phyloP scores from a whole-genome alignment of 2,888 invertebrate genomes.

The Andrena trimmerana region DNA sequence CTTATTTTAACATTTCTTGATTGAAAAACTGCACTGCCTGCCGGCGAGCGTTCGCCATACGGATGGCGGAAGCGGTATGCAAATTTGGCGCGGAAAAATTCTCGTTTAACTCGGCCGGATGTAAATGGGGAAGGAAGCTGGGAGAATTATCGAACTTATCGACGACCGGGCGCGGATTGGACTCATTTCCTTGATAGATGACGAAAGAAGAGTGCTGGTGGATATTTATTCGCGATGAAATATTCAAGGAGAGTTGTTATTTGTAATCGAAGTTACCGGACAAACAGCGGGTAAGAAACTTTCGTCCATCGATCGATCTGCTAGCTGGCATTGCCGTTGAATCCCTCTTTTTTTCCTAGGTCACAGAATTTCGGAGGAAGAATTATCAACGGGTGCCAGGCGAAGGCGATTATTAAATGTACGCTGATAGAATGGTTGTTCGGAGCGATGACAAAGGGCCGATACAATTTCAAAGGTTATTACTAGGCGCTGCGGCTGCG shows the following conservation, averaged over 20 bases:
- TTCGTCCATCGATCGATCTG: not conserved
- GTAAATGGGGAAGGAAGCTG: constrained; percentile 19
- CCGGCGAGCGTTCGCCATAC: constrained; percentile 3
- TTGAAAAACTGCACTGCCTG: not conserved
- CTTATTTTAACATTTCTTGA: not conserved
- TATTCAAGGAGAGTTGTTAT: not conserved
- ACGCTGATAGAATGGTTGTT: not conserved
- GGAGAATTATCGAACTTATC: constrained; percentile 49
- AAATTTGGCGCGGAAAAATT: constrained; percentile 28
- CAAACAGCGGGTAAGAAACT: not conserved
- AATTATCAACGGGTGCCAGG: not conserved
- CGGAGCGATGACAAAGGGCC: constrained; percentile 12
- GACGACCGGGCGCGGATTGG: not conserved
- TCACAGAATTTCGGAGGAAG: not conserved
- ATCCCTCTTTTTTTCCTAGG: not conserved
- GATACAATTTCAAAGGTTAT: constrained; percentile 36
- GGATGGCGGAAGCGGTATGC: constrained; percentile 16
- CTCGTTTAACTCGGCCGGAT: constrained; percentile 29
- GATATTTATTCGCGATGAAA: not conserved
- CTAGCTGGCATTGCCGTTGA: not conserved
- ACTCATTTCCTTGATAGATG: constrained; percentile 14
- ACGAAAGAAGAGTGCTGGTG: not conserved
- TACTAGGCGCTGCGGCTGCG: not conserved
- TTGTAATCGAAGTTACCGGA: not conserved
- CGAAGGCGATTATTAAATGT: constrained; percentile 18